phyloP scores from a whole-genome alignment of 2,113 vertebrate genomes.

The Sigmodon hispidus region DNA sequence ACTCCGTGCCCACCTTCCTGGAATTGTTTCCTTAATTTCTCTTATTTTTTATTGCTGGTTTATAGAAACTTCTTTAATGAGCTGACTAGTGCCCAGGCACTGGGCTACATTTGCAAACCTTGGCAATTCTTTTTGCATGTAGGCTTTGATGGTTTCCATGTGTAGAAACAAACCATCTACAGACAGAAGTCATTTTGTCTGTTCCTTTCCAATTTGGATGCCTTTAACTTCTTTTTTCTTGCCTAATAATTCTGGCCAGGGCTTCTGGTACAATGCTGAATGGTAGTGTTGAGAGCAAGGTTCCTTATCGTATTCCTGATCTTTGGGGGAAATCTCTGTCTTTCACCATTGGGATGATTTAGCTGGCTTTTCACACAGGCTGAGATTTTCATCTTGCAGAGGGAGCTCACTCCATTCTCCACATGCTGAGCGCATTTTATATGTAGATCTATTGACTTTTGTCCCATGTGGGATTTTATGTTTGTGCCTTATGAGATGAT shows the following conservation, averaged over 20 bases:
- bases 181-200: constrained; percentile 2
- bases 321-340: neutral
- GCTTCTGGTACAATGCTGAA: neutral
- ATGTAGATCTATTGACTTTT: neutral
- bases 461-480: neutral
- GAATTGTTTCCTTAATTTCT: neutral
- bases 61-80: neutral
- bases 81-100: neutral
- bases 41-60: neutral
- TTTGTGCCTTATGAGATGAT: neutral
- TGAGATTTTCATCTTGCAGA: neutral
- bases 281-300: neutral
- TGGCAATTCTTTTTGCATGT: neutral
- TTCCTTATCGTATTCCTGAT: neutral
- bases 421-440: neutral
- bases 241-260: neutral
- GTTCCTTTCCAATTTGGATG: constrained; percentile 4
- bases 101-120: neutral
- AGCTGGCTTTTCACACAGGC: neutral
- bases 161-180: neutral
- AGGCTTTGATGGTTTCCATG: neutral
- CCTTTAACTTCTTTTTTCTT: neutral
- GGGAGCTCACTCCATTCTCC: neutral
- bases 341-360: neutral
- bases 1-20: neutral